Base-by-base conservation (phyloP, 2,888 invertebrate species). In the Platerodrilus igneus region DNA sequence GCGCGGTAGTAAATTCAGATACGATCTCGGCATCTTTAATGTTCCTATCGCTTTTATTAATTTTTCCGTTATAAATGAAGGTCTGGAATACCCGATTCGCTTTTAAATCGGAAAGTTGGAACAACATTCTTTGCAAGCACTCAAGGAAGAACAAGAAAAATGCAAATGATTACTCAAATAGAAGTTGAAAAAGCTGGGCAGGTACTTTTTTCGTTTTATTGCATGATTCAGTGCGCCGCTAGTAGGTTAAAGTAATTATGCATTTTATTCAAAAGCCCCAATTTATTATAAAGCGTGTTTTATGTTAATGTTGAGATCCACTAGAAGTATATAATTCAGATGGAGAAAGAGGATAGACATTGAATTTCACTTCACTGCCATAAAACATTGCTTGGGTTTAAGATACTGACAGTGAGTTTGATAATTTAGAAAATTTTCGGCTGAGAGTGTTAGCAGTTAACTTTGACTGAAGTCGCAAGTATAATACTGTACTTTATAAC, bases 211-310 rank as follows among this genome's bases (percentile, higher is more conserved):
- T 59, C 55, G 48, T 60, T 58, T 59, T 57, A 53, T 60, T 57
- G 50, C 49, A 48, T 57, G 57, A 50, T 55, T 51, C 50, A 48
- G 41, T 52, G 55, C 55, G 50, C 57, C 58, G 55, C 60, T 61
- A 61, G 55, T 62, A 56, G 62, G 62, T 62, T 62, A 62, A 60
- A 62, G 60, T 61, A 62, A 63, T 62, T 63, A 62, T 62, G 60
- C 62, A 53, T 62, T 60, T 61, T 59, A 59, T 59, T 62, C 58
- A 59, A 62, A 61, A 57, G 59, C 53, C 55, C 52, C 57, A 62
- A 62, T 61, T 63, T 62, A 59, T 62, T 61, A 60, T 59, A 58
- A 59, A 57, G 58, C 57, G 59, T 58, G 56, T 58, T 58, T 58
- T 58, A 58, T 58, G 58, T 56, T 57, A 58, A 58, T 58, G 56